A percentile compares a stretch with the other conserved stretches of the same genome.
These are phyloP conservation scores for Zelostemma sp. DNA, from an alignment of 1,140 invertebrate genomes.

Conservation along the genomic window DNA sequence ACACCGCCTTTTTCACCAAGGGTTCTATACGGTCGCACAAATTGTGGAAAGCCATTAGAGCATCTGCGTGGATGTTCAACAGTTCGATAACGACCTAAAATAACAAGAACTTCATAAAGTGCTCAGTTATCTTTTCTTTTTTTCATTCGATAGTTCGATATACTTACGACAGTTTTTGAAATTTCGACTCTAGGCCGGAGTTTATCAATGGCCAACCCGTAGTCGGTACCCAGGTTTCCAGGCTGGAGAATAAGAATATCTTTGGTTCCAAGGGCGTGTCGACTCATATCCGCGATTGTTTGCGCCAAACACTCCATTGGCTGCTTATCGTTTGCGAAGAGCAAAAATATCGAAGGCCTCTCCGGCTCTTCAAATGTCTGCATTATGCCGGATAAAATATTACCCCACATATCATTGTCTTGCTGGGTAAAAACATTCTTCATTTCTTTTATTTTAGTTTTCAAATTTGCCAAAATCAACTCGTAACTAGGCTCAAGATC, in stretches of 20 bases:
- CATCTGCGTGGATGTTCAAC: constrained; percentile 52
- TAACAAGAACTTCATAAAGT: constrained; percentile 7
- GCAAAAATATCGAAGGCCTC: constrained; percentile 49
- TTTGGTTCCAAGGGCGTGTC: constrained; percentile 37
- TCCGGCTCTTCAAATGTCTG: constrained; percentile 34
- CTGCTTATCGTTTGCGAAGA: constrained; percentile 49
- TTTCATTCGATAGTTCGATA: background rate
- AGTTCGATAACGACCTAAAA: constrained; percentile 54
- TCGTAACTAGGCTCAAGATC: no score
- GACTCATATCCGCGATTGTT: constrained; percentile 45
- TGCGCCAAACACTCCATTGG: constrained; percentile 54
- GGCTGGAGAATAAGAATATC: constrained; percentile 41
- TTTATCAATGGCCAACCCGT: constrained; percentile 44
- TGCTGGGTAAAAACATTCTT: constrained; percentile 50
- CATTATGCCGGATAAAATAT: constrained; percentile 45
- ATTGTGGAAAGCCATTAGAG: constrained; percentile 58
- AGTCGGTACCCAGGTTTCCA: constrained; percentile 46
- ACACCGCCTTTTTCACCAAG: constrained; percentile 50
- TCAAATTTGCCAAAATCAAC: no score
- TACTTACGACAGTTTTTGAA: constrained; percentile 55
- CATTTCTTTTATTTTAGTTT: constrained; percentile 11
- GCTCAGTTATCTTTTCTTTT: constrained; percentile 7
- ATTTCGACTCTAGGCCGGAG: constrained; percentile 26
- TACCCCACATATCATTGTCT: constrained; percentile 48
- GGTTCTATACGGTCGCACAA: constrained; percentile 58